Evolutionary conservation across 2,113 vertebrate species (phyloP).

Genomic region (Upupa epops): DNA sequence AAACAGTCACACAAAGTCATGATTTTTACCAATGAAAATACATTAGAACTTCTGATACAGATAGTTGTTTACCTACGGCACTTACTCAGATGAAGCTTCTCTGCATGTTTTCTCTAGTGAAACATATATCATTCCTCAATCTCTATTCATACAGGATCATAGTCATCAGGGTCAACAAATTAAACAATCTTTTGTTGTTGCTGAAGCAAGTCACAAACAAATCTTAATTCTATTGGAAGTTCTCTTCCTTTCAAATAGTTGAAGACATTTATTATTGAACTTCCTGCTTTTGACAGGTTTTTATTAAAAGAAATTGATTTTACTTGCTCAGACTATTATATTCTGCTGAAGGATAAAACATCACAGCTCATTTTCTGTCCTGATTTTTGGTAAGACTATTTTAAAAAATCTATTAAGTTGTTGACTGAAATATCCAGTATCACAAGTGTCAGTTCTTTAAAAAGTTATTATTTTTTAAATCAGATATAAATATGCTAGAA

Average conservation of each 20-base stretch:
- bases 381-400: constrained; percentile 4
- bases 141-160: neutral
- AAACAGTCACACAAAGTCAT: neutral
- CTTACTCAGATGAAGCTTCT: neutral
- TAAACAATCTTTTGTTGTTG: neutral
- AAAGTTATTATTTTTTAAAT: neutral
- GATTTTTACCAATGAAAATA: neutral
- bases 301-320: constrained; percentile 47
- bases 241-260: constrained; percentile 6
- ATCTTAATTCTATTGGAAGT: neutral
- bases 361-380: neutral
- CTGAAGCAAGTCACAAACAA: neutral
- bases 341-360: constrained; percentile 26
- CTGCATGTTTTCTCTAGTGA: neutral
- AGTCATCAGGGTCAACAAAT: neutral
- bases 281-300: constrained; percentile 25
- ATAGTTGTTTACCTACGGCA: neutral
- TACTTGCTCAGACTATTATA: neutral
- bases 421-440: constrained; percentile 1
- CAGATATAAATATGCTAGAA: neutral
- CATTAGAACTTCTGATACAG: neutral
- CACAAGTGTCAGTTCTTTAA: neutral
- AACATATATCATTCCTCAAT: neutral
- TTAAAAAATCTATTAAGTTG: neutral
- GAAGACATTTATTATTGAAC: constrained; percentile 38